A percentile compares a stretch with the other conserved stretches of the same genome.
phyloP scores from a whole-genome alignment of 2,113 vertebrate species.

The Archilochus colubris region DNA sequence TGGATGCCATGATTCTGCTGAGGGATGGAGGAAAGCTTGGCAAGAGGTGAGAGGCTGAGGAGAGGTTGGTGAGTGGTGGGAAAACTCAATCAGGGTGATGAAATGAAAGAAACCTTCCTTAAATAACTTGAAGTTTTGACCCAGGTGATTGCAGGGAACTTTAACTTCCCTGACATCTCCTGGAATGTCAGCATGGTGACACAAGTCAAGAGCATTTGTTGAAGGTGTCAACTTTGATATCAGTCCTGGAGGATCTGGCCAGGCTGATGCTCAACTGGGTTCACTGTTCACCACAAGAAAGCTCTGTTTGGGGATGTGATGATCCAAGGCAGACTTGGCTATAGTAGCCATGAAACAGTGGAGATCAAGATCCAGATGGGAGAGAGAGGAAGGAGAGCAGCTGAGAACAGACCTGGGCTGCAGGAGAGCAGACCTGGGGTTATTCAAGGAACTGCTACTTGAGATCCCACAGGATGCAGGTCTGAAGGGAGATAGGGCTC shows the following conservation, averaged over 20 bases:
- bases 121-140: not conserved
- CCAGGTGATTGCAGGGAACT: not conserved
- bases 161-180: not conserved
- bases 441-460: not conserved
- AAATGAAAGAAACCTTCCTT: not conserved
- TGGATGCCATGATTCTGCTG: not conserved
- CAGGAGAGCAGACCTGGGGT: not conserved
- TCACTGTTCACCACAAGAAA: not conserved
- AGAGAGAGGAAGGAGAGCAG: not conserved
- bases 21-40: rapidly evolving
- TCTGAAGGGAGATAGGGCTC: not conserved
- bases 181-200: not conserved
- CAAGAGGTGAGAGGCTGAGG: not conserved
- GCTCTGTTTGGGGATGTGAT: not conserved
- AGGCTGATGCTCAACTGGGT: not conserved
- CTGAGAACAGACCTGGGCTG: not conserved
- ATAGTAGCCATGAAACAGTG: not conserved
- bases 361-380: not conserved
- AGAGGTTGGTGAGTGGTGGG: not conserved
- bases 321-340: not conserved
- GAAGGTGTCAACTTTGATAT: too few relatives aligned
- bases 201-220: too few relatives aligned
- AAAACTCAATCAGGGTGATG: not conserved
- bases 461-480: not conserved
- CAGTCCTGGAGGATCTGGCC: rapidly evolving